phyloP scores from a whole-genome alignment of 2,113 vertebrate genomes.

The Tyrannus savana region DNA sequence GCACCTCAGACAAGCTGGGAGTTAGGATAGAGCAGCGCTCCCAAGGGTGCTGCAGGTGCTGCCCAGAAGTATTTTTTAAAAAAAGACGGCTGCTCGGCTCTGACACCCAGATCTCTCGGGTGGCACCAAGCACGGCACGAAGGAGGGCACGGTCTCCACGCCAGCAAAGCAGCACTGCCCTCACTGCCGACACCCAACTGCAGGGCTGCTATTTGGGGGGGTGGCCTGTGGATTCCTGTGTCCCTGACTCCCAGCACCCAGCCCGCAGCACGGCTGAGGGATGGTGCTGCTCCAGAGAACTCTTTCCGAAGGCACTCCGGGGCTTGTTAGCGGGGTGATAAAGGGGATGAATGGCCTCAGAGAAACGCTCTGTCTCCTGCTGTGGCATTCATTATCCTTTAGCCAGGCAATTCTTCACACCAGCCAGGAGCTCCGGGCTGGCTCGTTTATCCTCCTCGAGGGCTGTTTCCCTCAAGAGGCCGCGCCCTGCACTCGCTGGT shows the following conservation, averaged over 20 bases:
- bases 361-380: constrained; percentile 55
- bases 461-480: neutral
- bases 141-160: fast-evolving
- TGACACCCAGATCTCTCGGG: neutral
- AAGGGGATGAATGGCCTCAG: constrained; percentile 55
- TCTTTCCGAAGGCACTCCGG: constrained; percentile 1
- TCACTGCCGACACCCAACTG: neutral
- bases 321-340: constrained; percentile 58
- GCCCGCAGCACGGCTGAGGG: neutral
- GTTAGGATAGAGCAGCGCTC: neutral
- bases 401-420: neutral
- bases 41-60: neutral
- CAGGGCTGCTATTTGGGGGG: fast-evolving
- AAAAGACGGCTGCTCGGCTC: neutral
- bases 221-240: neutral
- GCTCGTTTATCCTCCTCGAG: neutral
- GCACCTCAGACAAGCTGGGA: neutral
- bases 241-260: neutral
- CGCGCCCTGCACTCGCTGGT: neutral
- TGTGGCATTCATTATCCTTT: constrained; percentile 34
- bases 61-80: neutral
- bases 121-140: fast-evolving
- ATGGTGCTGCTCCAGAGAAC: neutral
- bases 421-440: neutral
- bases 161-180: neutral